Base-by-base conservation (phyloP, 2,888 invertebrate genomes). In the Synergus umbraculus region DNA sequence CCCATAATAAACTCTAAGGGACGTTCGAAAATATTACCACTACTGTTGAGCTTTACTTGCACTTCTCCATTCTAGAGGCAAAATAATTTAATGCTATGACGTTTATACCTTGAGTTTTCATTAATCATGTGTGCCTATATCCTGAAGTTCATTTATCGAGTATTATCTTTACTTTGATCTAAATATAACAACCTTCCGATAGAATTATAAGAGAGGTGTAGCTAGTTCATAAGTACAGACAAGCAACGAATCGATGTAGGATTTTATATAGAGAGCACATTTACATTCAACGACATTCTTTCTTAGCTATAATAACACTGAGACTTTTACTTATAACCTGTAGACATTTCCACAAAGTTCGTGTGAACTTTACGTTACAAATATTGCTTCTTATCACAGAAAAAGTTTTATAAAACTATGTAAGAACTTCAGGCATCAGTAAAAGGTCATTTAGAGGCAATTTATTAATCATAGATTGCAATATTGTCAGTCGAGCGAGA, bases 101-200 rank as follows among this genome's bases (percentile, higher is more conserved):
- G 60, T 12, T 60, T 18, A 12, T 22, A 22, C 12, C 22, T 60
- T 60, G 22, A 29, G 12, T 22, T 4, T 22, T 22, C 22, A 22
- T 60, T 22, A 29, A 60, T 60, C 9, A 60, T 13, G 49, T 49
- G 49, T 22, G 12, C 22, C 22, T 60, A 60, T 12, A 22, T 29
- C 12, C 12, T 10, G 10, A 37, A 66, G n/a, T 66, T 66, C 43
- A 66, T 41, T 66, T 66, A 41, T 41, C n/a, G 65, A 66, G 65
- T 43, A n/a, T 8, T 66, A 66, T 66, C n/a, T 41, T 41, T n/a
- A 18, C 4, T 41, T 37, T 10, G 18, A 41, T 66, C 41, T 41
- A 66, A 43, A 66, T 66, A 66, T 66, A 66, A n/a, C n/a, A 43
- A 43, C 65, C 43, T 66, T 66, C 3, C 65, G 15, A 66, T 9